Conservation (phyloP, 2,113 vertebrate genomes). For the Pseudolaguvia tuberculata region DNA sequence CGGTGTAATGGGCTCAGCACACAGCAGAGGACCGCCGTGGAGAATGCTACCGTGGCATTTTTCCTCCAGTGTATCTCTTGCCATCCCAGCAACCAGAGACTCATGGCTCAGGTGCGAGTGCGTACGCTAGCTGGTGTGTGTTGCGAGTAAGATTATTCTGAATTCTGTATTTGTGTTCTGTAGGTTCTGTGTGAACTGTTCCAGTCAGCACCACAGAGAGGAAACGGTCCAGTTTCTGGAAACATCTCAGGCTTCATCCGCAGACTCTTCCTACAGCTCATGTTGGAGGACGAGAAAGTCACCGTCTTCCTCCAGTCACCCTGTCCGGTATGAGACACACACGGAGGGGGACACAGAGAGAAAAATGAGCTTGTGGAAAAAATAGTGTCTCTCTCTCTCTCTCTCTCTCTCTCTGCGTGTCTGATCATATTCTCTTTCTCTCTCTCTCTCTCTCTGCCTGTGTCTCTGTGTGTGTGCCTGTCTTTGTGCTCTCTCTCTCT, state of each 20-base stretch:
- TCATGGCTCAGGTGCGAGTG: too few relatives aligned
- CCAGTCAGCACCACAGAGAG: constrained; percentile 90
- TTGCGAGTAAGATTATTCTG: too few relatives aligned
- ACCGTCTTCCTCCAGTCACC: constrained; percentile 98
- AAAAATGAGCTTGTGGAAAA: too few relatives aligned
- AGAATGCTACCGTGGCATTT: constrained; percentile 96
- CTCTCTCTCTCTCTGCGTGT: too few relatives aligned
- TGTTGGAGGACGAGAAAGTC: constrained; percentile 98
- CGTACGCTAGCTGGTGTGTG: too few relatives aligned
- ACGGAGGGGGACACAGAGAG: neutral
- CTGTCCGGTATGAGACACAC: constrained; percentile 78
- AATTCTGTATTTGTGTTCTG: neutral
- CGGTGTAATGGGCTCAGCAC: constrained; percentile 81
- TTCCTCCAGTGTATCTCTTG: constrained; percentile 98
- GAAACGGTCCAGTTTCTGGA: constrained; percentile 86
- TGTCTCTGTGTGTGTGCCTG: too few relatives aligned
- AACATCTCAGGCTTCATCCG: constrained; percentile 98
- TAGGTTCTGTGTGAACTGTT: constrained; percentile 98
- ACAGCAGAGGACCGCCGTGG: constrained; percentile 91
- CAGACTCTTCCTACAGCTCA: constrained; percentile 93
- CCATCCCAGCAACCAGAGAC: constrained; percentile 96
- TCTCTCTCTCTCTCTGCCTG: too few relatives aligned
- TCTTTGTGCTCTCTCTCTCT: too few relatives aligned
- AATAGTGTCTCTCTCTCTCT: too few relatives aligned
- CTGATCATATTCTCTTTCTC: too few relatives aligned